phyloP scores from a whole-genome alignment of 2,113 vertebrate genomes.

The Elanoides forficatus region DNA sequence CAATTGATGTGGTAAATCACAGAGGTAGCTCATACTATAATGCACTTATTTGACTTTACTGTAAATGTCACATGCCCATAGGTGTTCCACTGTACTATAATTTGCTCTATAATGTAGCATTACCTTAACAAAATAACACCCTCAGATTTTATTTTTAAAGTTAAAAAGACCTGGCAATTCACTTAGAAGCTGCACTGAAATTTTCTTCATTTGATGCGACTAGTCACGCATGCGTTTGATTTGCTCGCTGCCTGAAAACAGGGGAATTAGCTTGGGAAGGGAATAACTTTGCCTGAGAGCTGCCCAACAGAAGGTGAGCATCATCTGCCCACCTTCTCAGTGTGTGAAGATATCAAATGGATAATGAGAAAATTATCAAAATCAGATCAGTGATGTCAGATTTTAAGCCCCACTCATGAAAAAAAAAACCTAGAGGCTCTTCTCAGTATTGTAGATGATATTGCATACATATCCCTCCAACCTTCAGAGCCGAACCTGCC shows the following conservation, averaged over 20 bases:
- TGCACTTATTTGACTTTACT: not conserved
- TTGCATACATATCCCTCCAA: not conserved
- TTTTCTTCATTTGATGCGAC: not conserved
- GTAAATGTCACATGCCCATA: not conserved
- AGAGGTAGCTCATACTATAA: not conserved
- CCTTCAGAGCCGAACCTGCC: not conserved
- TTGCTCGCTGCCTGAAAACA: rapidly evolving
- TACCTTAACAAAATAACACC: conserved; percentile 5
- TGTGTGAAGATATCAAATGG: not conserved
- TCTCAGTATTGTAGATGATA: not conserved
- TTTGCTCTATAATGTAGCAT: conserved; percentile 10
- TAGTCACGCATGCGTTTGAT: not conserved
- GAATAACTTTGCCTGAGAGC: not conserved
- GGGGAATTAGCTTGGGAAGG: not conserved
- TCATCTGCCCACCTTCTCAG: not conserved
- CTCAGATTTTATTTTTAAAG: conserved; percentile 2
- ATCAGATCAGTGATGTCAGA: not conserved
- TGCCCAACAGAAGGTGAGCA: not conserved
- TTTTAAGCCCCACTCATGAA: not conserved
- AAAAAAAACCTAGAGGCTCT: not conserved
- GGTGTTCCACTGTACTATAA: conserved; percentile 1
- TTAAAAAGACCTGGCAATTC: not conserved
- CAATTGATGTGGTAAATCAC: not conserved
- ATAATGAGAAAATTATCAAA: not conserved
- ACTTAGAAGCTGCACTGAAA: not conserved